Conservation (phyloP, 2,113 vertebrate genomes). For the Ciconia maguari region DNA sequence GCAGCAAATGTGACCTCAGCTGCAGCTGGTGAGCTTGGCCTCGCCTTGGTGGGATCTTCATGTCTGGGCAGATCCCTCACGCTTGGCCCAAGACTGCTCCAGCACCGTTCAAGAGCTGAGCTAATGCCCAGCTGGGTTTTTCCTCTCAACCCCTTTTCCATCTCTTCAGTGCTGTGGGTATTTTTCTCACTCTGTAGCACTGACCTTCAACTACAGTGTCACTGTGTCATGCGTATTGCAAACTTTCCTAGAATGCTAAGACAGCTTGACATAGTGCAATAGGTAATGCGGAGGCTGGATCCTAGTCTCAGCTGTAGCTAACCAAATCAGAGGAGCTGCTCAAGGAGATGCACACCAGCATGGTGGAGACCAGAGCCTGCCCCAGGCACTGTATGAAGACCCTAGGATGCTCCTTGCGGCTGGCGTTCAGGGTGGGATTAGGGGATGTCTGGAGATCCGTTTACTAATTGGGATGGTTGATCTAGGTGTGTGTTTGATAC, state of each 20-base stretch:
- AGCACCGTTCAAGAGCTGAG: not conserved
- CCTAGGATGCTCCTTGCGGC: not conserved
- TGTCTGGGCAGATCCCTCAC: not conserved
- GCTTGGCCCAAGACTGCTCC: not conserved
- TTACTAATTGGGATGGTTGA: not conserved
- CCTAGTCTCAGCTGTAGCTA: not conserved
- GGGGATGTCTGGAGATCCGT: not conserved
- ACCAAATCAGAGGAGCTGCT: not conserved
- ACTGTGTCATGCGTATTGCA: not conserved
- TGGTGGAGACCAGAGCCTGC: not conserved
- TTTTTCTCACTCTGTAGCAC: not conserved
- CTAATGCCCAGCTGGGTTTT: not conserved
- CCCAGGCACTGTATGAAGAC: not conserved
- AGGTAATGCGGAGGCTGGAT: not conserved
- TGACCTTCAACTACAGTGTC: not conserved
- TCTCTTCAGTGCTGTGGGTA: not conserved
- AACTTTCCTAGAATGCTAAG: not conserved
- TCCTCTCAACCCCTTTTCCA: not conserved
- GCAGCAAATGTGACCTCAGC: not conserved
- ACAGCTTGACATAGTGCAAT: too few species aligned
- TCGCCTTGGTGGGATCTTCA: not conserved
- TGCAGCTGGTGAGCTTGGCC: not conserved
- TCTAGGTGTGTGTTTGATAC: too few species aligned
- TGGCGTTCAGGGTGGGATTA: not conserved
- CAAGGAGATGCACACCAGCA: not conserved